Evolutionary conservation across 2,888 invertebrate genomes (phyloP), one percentile per base, ranked within the genome.

Genomic region (Rhagonycha lutea): DNA sequence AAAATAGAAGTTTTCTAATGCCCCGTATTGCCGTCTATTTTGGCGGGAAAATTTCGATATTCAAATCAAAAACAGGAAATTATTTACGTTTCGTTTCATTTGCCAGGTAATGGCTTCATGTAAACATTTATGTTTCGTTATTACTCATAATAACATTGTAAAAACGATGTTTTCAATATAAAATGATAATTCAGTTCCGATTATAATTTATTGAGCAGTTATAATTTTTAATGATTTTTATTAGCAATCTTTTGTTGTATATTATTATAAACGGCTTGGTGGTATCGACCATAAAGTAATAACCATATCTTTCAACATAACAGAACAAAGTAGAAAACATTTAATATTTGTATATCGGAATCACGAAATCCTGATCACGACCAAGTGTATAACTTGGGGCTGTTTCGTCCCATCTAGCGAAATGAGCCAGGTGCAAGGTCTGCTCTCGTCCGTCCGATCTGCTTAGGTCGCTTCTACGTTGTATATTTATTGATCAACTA

Each of bases 291-390:
- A 86, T 86, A 86, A 86, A 86, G 86, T 86, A 85, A 86, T 86
- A 86, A 86, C 83, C 85, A 78, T 84, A 86, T 84, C 86, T 85
- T 84, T 86, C 84, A 85, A 80, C 84, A 78, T 81, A 82, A 82
- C 83, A 83, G 84, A 84, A 85, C 85, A 84, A 85, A 84, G 84
- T 85, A 84, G 83, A 84, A 85, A 86, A 86, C 86, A 85, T 86
- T 87, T 86, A 86, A 86, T 87, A 87, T 87, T 86, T 86, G 86
- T 87, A 86, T 86, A 86, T 86, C 86, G 84, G 86, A 83, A 83
- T 87, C 86, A 87, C 86, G 87, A 87, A 78, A 69, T 74, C 74
- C 79, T 72, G 81, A 81, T 81, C 82, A 82, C 82, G 82, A 81
- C 82, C 76, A 79, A 79, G 75, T 70, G 68, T 75, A 70, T 75